phyloP scores from a whole-genome alignment of 92 coral and sea anemone genomes.

The Zoanthus sociatus region DNA sequence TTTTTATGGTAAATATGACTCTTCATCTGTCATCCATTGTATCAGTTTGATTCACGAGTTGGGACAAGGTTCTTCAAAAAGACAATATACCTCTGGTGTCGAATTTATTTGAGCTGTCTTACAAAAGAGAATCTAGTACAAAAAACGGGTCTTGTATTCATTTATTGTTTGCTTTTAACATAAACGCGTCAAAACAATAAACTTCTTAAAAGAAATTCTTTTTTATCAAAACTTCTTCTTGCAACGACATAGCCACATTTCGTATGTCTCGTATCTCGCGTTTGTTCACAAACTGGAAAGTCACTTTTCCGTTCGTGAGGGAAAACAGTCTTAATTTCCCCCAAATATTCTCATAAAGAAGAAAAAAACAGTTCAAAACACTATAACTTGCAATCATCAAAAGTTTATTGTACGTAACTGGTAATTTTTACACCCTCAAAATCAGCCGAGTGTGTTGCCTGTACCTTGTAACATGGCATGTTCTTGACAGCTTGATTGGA shows the following conservation, averaged over 20 bases:
- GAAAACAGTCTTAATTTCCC: background rate
- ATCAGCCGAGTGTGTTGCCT: background rate
- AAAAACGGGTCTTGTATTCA: constrained; percentile 27
- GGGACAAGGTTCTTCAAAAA: constrained; percentile 19
- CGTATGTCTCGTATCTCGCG: background rate
- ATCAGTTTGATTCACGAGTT: constrained; percentile 16
- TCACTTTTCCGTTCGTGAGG: background rate
- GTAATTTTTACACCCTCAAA: background rate
- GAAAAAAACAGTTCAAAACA: background rate
- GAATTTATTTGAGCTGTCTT: constrained; percentile 8
- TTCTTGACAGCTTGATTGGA: constrained; percentile 10
- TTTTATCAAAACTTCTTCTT: constrained; percentile 1
- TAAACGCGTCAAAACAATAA: constrained; percentile 19
- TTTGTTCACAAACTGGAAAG: constrained; percentile 8
- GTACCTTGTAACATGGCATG: too few relatives aligned
- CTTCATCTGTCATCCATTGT: constrained; percentile 12
- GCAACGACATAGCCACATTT: background rate
- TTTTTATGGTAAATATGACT: constrained; percentile 13
- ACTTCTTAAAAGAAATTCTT: constrained; percentile 10
- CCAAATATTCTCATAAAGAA: background rate
- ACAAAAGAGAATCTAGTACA: constrained; percentile 17
- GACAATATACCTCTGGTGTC: constrained; percentile 20
- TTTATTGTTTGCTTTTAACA: constrained; percentile 4
- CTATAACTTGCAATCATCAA: background rate
- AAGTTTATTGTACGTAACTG: background rate